Conservation (phyloP, 2,797 vertebrate species). For the Momotus momota region DNA sequence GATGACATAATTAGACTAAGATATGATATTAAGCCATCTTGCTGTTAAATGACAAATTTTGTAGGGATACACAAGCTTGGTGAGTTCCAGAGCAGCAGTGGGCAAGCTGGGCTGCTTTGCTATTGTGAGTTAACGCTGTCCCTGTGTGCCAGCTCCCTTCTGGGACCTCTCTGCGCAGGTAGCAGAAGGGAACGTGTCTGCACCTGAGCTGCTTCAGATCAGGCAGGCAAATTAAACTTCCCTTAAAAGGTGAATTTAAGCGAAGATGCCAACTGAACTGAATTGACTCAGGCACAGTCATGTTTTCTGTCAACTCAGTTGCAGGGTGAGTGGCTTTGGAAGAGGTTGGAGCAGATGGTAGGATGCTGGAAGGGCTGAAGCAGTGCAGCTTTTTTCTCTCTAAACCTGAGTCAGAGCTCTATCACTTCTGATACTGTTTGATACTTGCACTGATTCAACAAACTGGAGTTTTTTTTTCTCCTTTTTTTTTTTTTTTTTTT, state of each 20-base stretch:
- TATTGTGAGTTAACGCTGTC: background rate
- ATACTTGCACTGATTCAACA: constrained; percentile 25
- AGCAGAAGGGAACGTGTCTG: background rate
- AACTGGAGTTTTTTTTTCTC: background rate
- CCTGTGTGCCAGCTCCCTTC: background rate
- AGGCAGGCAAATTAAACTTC: background rate
- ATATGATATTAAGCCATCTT: background rate
- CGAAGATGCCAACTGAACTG: background rate
- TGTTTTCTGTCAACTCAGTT: constrained; percentile 32
- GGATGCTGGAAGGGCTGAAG: constrained; percentile 36
- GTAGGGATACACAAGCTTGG: background rate
- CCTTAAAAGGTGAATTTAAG: background rate
- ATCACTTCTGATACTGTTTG: constrained; percentile 17
- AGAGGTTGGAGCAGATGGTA: constrained; percentile 56
- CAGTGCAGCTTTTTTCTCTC: constrained; percentile 36
- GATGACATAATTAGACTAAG: background rate
- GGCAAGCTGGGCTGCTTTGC: background rate
- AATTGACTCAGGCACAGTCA: background rate
- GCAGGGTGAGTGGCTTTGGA: constrained; percentile 30
- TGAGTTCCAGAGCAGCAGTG: fast-evolving
- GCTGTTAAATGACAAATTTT: background rate
- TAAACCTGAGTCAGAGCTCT: constrained; percentile 53
- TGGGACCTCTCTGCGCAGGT: background rate
- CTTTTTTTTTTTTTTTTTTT: background rate
- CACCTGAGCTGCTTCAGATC: background rate